Evolutionary conservation across 2,113 vertebrate species (phyloP).

Genomic region (Capreolus pygargus): DNA sequence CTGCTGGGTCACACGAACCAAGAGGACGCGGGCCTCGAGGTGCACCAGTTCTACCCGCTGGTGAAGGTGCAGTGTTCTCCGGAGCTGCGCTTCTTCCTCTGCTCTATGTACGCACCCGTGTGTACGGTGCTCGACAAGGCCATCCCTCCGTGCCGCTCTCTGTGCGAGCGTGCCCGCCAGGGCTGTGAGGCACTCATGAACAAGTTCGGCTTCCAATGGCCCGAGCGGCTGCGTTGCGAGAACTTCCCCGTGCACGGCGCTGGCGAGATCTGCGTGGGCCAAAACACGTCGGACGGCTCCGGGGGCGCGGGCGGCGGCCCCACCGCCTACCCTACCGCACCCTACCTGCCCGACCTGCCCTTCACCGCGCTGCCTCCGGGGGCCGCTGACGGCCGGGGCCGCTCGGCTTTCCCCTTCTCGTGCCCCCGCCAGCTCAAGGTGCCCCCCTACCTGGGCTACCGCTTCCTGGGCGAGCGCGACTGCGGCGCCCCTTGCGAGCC

Average conservation of each 20-base stretch:
- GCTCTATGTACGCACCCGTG: conserved; percentile 91
- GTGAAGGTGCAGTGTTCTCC: conserved; percentile 93
- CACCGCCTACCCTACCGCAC: conserved; percentile 81
- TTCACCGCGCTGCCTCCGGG: conserved; percentile 75
- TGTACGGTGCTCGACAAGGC: conserved; percentile 91
- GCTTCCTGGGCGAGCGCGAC: conserved; percentile 91
- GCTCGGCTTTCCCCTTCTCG: conserved; percentile 81
- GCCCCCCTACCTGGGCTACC: conserved; percentile 90
- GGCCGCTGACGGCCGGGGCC: conserved; percentile 43
- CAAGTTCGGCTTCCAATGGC: conserved; percentile 92
- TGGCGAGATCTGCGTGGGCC: conserved; percentile 90
- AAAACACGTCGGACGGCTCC: conserved; percentile 87
- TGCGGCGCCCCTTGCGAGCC: conserved; percentile 94
- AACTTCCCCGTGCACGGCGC: conserved; percentile 88
- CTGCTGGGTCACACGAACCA: conserved; percentile 90
- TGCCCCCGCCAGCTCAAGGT: conserved; percentile 92
- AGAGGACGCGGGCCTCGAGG: conserved; percentile 91
- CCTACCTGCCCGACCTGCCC: conserved; percentile 73
- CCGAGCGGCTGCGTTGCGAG: conserved; percentile 87
- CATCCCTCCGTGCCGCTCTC: conserved; percentile 88
- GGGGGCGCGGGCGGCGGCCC: conserved; percentile 69
- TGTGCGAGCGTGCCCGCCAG: conserved; percentile 89
- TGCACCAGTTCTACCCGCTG: conserved; percentile 93
- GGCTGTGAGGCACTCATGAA: conserved; percentile 95
- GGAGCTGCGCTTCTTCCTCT: conserved; percentile 92